These are phyloP conservation scores for Bombus confusus DNA, from an alignment of 1,140 invertebrate species.

Conservation along the genomic window DNA sequence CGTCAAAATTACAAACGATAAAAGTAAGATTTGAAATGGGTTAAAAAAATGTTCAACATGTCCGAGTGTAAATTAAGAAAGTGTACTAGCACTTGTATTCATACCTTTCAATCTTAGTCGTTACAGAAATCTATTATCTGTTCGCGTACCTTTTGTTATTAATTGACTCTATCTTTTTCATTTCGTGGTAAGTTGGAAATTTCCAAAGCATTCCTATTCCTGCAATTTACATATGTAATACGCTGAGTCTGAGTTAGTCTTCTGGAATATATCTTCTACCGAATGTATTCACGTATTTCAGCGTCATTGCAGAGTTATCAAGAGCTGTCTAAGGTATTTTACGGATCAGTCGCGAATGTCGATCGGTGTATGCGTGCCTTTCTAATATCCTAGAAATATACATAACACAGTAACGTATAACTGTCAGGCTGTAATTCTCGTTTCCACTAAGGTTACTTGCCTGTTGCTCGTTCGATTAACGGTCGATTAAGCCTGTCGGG, in stretches of 20 bases:
- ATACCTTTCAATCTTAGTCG: too few relatives aligned
- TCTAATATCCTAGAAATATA: conserved; percentile 47
- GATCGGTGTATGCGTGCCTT: conserved; percentile 12
- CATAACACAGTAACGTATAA: conserved; percentile 52
- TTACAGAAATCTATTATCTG: too few relatives aligned
- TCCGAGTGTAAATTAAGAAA: too few relatives aligned
- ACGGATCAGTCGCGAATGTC: conserved; percentile 13
- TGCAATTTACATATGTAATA: conserved; percentile 26
- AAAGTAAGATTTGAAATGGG: neutral
- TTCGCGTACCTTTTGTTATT: neutral
- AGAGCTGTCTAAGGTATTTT: conserved; percentile 32
- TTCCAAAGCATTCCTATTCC: neutral
- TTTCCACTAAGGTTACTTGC: conserved; percentile 57
- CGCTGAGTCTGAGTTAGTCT: neutral
- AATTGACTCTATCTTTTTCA: neutral
- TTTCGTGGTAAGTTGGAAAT: neutral
- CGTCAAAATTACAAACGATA: neutral
- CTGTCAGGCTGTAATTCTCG: conserved; percentile 64
- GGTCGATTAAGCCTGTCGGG: conserved; percentile 69
- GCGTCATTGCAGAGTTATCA: conserved; percentile 26
- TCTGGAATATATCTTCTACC: neutral
- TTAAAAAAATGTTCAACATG: too few relatives aligned
- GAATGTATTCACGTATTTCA: neutral
- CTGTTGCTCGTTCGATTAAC: conserved; percentile 69
- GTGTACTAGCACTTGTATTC: too few relatives aligned